Conservation (phyloP, 2,797 vertebrate genomes). For the Hydrolagus colliei region DNA sequence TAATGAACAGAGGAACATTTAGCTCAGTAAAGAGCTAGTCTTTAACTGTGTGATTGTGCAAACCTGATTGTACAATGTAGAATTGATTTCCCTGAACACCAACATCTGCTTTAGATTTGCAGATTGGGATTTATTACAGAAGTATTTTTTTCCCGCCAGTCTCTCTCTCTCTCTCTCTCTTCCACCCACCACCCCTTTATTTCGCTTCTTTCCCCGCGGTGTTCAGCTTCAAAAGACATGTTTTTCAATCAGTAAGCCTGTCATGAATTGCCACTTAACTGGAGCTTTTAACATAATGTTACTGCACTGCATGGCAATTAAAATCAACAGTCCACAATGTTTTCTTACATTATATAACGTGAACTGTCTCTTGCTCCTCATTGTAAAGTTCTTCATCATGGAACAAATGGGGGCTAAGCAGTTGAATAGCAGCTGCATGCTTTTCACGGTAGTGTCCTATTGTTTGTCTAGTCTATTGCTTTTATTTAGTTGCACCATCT, state of each 20-base stretch:
- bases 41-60: constrained; percentile 45
- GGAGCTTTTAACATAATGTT: constrained; percentile 72
- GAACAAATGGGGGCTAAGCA: constrained; percentile 43
- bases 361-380: constrained; percentile 35
- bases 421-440: constrained; percentile 30
- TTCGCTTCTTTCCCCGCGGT: constrained; percentile 47
- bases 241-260: constrained; percentile 72
- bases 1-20: constrained; percentile 63
- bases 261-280: constrained; percentile 82
- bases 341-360: constrained; percentile 30
- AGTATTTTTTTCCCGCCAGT: constrained; percentile 32
- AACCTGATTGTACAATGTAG: constrained; percentile 51
- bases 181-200: constrained; percentile 37
- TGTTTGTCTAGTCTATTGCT: constrained; percentile 38
- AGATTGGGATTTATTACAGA: constrained; percentile 51
- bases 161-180: constrained; percentile 38
- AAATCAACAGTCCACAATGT: constrained; percentile 55
- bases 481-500: constrained; percentile 61
- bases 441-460: constrained; percentile 60
- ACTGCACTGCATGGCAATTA: constrained; percentile 87
- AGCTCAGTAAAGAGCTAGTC: constrained; percentile 53
- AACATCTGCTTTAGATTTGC: constrained; percentile 58
- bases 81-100: constrained; percentile 50
- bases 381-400: constrained; percentile 35
- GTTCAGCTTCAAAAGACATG: constrained; percentile 56